Evolutionary conservation across 1,140 invertebrate species (phyloP), one percentile per base, ranked within the genome.

Genomic region (Cherax quadricarinatus): DNA sequence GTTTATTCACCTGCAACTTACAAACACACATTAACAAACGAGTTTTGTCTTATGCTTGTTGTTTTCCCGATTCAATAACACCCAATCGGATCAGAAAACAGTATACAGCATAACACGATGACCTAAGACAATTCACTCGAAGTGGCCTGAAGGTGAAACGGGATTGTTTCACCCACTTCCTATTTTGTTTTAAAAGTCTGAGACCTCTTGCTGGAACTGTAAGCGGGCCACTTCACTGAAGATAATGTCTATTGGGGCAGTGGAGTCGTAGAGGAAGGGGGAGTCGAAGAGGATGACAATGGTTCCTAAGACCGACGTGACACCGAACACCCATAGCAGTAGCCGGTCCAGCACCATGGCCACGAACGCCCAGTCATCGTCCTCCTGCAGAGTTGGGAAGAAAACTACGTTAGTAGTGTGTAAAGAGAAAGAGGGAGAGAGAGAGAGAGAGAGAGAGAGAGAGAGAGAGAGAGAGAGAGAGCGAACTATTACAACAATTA

Each of bases 341-440:
- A 99, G 96, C 41, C 99, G 96, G 95, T 99, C 99, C 91, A 99
- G 96, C 0, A 99, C 99, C 98, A 99, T 99, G 24, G 99, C 99
- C 6, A 99, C 98, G 95, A 99, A 99, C 84, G 98, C 99, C 99
- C 99, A 99, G 95, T 99, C 99, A 96, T 98, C 98, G 95, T 99
- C 98, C 95, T 98, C 98, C 98, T 99, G 95, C 92, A 95, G 87
- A 1, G 53, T 9, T 70, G 80, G 87, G 82, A 93, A 84, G 87
- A 24, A 81, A 18, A 60, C n/a, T 5, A n/a, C 6, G n/a, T 30
- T 21, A 21, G 62, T 21, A 41, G 7, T 6, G 14, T 48, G 24
- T n/a, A 62, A 9, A 62, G 57, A 53, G 82, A 84, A 51, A 84
- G 82, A 60, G 82, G 85, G 60, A 80, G 14, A 73, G 24, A 78